These are phyloP conservation scores for Frieseomelitta varia DNA, from an alignment of 1,140 invertebrate species.

Conservation along the genomic window DNA sequence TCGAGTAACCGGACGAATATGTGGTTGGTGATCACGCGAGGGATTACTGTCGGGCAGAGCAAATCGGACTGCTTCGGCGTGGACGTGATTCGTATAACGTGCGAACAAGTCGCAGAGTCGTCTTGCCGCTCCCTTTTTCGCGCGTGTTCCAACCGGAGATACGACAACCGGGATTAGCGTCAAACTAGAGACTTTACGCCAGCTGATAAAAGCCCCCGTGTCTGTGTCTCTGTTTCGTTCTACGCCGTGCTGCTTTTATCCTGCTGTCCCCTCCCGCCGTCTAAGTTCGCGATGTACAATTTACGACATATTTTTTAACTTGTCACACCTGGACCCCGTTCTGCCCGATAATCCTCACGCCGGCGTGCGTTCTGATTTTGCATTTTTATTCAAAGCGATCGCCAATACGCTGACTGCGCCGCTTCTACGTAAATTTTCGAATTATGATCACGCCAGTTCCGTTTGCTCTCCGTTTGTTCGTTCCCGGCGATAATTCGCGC, in stretches of 20 bases:
- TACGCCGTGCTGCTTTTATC: neutral
- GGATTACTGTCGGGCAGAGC: slow-evolving; percentile 62
- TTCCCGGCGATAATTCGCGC: fast-evolving
- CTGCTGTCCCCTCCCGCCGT: neutral
- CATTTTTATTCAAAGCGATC: slow-evolving; percentile 27
- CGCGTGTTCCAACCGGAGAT: slow-evolving; percentile 28
- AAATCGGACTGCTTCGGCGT: slow-evolving; percentile 55
- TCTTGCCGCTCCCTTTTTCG: slow-evolving; percentile 49
- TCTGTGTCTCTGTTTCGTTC: neutral
- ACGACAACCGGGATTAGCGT: slow-evolving; percentile 64
- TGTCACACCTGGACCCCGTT: slow-evolving; percentile 29
- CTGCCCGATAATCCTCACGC: slow-evolving; percentile 40
- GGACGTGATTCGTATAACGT: slow-evolving; percentile 54
- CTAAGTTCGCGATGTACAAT: slow-evolving; percentile 16
- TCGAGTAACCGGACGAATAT: slow-evolving; percentile 23
- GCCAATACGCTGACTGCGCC: neutral
- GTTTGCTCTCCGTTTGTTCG: neutral
- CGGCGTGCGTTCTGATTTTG: slow-evolving; percentile 24
- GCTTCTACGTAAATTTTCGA: neutral
- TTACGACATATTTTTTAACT: slow-evolving; percentile 45
- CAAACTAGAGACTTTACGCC: slow-evolving; percentile 58
- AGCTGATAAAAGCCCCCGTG: slow-evolving; percentile 34
- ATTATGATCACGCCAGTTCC: neutral
- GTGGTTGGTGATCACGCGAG: slow-evolving; percentile 45
- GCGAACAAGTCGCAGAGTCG: slow-evolving; percentile 60